Percentiles rank a stretch among this genome's conserved stretches.
phyloP scores from a whole-genome alignment of 2,888 invertebrate genomes.

The Cheilosia variabilis region DNA sequence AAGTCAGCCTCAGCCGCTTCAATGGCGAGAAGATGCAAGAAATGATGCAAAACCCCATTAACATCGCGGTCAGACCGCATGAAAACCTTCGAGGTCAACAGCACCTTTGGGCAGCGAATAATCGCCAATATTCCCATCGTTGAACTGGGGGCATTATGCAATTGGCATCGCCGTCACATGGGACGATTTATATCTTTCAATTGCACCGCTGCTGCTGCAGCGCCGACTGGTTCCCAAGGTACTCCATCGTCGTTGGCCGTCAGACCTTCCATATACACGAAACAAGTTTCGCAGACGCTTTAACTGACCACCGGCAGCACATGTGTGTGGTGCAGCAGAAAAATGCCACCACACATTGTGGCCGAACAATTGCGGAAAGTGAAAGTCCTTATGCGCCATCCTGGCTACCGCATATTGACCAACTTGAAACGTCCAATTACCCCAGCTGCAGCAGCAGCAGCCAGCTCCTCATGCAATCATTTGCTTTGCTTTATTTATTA shows the following conservation, averaged over 20 bases:
- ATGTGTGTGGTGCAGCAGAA: constrained; percentile 19
- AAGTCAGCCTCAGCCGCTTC: constrained; percentile 30
- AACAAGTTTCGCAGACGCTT: constrained; percentile 52
- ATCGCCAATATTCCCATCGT: constrained; percentile 71
- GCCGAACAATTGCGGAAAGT: constrained; percentile 71
- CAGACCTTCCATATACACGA: constrained; percentile 52
- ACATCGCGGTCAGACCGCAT: constrained; percentile 46
- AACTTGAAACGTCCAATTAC: constrained; percentile 69
- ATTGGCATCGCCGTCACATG: constrained; percentile 62
- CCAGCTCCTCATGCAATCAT: constrained; percentile 51
- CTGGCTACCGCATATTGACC: constrained; percentile 68
- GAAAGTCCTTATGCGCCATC: constrained; percentile 75
- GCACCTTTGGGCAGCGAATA: constrained; percentile 71
- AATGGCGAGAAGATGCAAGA: constrained; percentile 22
- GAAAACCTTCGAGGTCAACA: constrained; percentile 71
- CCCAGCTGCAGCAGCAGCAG: constrained; percentile 56
- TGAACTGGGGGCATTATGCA: constrained; percentile 62
- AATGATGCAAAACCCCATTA: constrained; percentile 59
- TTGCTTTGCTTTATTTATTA: constrained; percentile 68
- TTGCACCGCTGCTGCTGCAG: constrained; percentile 15
- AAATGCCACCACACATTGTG: constrained; percentile 8
- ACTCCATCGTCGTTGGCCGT: not conserved
- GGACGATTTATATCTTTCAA: constrained; percentile 69
- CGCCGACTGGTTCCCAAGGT: constrained; percentile 50
- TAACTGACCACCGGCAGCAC: constrained; percentile 29